Base-by-base conservation (phyloP, 2,113 vertebrate genomes). In the Thomomys bottae region DNA sequence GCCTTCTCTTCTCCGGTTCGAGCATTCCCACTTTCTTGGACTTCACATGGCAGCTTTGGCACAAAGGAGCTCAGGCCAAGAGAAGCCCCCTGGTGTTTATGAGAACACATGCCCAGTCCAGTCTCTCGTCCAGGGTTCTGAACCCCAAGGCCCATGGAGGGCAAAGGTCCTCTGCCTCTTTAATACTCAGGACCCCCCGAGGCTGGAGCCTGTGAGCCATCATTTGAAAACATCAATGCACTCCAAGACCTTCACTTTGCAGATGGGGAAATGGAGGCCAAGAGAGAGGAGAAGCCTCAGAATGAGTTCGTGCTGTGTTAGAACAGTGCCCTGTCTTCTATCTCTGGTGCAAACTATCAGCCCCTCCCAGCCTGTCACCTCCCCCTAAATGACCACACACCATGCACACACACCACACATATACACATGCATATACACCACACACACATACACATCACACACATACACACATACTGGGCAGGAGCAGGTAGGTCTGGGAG, bases 41-140 rank as follows among this genome's bases (percentile, higher is more conserved):
- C 5, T 10, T 68, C 30, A 20, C 6, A 3, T 3, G 38, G 40
- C 0, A 0, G 79, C 26, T 28, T 11, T 17, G 24, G 15, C 49
- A 63, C 17, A 2, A 8, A 67, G 32, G 18, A 18, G 42, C 30
- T 18, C 0, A 0, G 30, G 26, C 36, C 32, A 8, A 21, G 77
- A 76, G 1, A 15, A 32, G 45, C 6, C 28, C 0, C 0, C 34
- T 36, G 24, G n/a, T 3, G 77, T 79, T 78, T 61, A 32, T 45
- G 32, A 86, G 84, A 79, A 79, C 59, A 28, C 59, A 54, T 54
- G n/a, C 87, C 83, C 80, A 71, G 42, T 30, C 49, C 80, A 71
- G 42, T 30, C 49, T 12, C 14, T 32, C 40, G 54, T 28, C 45
- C 40, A 30, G 73, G 24, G 36, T 42, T 42, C 26, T 1, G 20